Percentiles rank a stretch among this genome's conserved stretches.
phyloP scores from a whole-genome alignment of 2,797 vertebrate species.

The Picus viridis region DNA sequence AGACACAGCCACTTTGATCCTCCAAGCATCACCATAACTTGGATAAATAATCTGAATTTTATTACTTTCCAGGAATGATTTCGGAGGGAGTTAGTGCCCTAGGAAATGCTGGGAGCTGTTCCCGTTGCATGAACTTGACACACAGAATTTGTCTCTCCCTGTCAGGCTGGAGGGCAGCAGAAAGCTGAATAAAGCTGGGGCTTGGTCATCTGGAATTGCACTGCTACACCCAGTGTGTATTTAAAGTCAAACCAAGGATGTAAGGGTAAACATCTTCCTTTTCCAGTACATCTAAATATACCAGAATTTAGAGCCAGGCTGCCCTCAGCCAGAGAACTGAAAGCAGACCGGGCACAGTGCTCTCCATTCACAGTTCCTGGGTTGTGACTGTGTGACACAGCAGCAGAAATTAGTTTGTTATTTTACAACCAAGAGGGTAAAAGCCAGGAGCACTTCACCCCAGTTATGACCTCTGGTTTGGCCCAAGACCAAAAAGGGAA shows the following conservation, averaged over 20 bases:
- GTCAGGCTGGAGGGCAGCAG: slow-evolving; percentile 2
- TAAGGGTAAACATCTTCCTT: slow-evolving; percentile 10
- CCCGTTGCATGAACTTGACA: not conserved
- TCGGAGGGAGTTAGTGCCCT: slow-evolving; percentile 11
- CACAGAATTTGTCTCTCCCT: not conserved
- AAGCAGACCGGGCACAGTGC: not conserved
- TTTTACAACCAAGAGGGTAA: not conserved
- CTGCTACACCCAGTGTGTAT: not conserved
- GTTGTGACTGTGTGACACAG: not conserved
- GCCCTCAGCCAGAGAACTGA: not conserved
- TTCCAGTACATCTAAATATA: slow-evolving; percentile 36
- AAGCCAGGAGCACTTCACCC: slow-evolving; percentile 1
- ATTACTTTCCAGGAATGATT: slow-evolving; percentile 60
- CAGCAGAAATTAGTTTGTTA: not conserved
- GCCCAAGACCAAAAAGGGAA: not conserved
- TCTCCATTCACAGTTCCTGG: not conserved
- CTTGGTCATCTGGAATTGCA: slow-evolving; percentile 32
- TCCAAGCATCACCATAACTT: slow-evolving; percentile 22
- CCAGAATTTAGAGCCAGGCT: not conserved
- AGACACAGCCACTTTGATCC: slow-evolving; percentile 52
- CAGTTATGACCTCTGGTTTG: slow-evolving; percentile 25
- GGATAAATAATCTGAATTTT: slow-evolving; percentile 64
- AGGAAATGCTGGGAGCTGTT: slow-evolving; percentile 8
- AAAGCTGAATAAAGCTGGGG: not conserved
- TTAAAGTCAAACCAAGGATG: slow-evolving; percentile 16